Conservation (phyloP, 64 coral and sea anemone genomes). For the Acropora yongei region DNA sequence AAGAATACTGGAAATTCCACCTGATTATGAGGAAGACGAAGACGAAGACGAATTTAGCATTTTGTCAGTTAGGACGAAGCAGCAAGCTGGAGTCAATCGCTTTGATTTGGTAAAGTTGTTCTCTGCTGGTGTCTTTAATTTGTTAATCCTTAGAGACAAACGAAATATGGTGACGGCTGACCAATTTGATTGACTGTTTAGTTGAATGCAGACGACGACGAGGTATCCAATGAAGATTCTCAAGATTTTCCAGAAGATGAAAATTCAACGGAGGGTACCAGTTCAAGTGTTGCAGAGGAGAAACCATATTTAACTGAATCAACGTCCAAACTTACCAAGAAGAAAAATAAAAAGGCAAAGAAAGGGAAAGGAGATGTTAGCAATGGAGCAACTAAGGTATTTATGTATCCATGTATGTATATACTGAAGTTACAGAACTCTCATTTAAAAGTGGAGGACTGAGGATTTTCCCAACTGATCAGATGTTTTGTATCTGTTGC, state of each 20-base stretch:
- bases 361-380: constrained; percentile 24
- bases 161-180: no score
- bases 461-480: no score
- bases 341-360: constrained; percentile 51
- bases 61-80: constrained; percentile 27
- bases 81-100: constrained; percentile 41
- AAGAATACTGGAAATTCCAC: constrained; percentile 33
- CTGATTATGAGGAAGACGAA: constrained; percentile 58
- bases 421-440: no score
- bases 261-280: neutral
- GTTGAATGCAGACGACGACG: constrained; percentile 35
- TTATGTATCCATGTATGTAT: no score
- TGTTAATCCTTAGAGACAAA: no score
- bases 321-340: constrained; percentile 1
- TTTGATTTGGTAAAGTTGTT: constrained; percentile 74
- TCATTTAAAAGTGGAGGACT: no score
- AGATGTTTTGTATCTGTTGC: no score
- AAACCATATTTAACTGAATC: neutral
- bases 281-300: constrained; percentile 17
- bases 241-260: constrained; percentile 35
- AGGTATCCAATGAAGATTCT: constrained; percentile 5
- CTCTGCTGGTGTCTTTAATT: neutral
- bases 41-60: constrained; percentile 67
- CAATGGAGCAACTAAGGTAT: neutral
- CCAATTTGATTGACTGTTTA: neutral